Conservation (phyloP, 2,888 invertebrate genomes). For the Rotaria sp. region DNA sequence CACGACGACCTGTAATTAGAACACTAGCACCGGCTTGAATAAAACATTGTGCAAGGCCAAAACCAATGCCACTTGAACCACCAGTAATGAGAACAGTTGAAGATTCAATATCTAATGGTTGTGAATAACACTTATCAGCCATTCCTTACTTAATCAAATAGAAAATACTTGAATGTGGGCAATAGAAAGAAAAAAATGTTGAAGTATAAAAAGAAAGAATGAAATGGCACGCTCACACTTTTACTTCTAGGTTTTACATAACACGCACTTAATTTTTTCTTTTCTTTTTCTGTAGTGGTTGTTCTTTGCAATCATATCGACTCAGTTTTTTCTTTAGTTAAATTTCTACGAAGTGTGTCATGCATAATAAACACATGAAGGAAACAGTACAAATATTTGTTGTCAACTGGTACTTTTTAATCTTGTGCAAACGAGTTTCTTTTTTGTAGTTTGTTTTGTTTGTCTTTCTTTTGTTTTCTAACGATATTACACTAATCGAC, state of each 20-base stretch:
- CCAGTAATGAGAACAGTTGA: not conserved
- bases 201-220: not conserved
- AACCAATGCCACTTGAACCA: constrained; percentile 5
- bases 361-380: no score
- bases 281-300: not conserved
- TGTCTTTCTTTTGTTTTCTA: no score
- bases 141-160: not conserved
- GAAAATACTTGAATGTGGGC: no score
- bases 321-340: not conserved
- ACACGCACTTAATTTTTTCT: not conserved
- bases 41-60: not conserved
- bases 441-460: no score
- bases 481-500: no score
- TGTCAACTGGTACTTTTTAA: no score
- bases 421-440: no score
- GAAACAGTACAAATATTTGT: no score
- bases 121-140: not conserved
- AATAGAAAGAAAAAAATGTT: not conserved
- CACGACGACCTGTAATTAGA: not conserved
- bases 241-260: not conserved
- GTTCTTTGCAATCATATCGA: no score
- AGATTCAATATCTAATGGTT: not conserved
- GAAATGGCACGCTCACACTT: not conserved
- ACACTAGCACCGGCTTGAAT: not conserved
- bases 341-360: not conserved